phyloP scores from a whole-genome alignment of 2,888 invertebrate genomes.

The Neoitamus cyanurus region DNA sequence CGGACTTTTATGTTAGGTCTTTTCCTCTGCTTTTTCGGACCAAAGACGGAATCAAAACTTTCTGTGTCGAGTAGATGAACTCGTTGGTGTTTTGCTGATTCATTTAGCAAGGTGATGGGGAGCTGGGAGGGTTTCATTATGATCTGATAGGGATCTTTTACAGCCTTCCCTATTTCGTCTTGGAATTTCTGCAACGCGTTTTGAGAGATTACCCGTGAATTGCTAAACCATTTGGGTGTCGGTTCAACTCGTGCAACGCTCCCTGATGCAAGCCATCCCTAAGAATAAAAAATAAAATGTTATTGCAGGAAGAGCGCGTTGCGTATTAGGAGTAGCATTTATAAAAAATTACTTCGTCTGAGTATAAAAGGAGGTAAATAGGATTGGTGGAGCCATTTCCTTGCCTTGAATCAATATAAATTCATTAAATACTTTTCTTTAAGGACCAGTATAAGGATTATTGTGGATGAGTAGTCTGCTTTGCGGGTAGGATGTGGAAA shows the following conservation, averaged over 20 bases:
- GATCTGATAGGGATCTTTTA: constrained; percentile 97
- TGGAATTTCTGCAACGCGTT: constrained; percentile 89
- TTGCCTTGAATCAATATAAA: no score
- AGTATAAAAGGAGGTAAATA: no score
- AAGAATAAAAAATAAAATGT: constrained; percentile 7
- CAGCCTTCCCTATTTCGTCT: constrained; percentile 92
- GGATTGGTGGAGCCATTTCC: no score
- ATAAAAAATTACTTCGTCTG: no score
- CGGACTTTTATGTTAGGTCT: constrained; percentile 81
- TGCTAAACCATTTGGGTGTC: constrained; percentile 98
- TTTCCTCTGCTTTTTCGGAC: constrained; percentile 92
- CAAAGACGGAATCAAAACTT: constrained; percentile 93
- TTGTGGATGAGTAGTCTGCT: no score
- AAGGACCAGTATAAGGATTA: no score
- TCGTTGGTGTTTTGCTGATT: constrained; percentile 87
- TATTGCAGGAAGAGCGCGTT: no score
- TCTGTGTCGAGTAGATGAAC: constrained; percentile 97
- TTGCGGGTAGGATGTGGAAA: no score
- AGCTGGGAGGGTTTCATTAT: constrained; percentile 96
- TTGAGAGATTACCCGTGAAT: constrained; percentile 96
- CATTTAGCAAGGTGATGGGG: constrained; percentile 93
- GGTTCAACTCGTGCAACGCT: constrained; percentile 95
- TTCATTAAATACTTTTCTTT: no score
- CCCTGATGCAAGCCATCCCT: constrained; percentile 85
- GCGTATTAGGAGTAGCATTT: no score